These are phyloP conservation scores for Brenthis daphne DNA, from an alignment of 2,888 invertebrate genomes.

Conservation along the genomic window DNA sequence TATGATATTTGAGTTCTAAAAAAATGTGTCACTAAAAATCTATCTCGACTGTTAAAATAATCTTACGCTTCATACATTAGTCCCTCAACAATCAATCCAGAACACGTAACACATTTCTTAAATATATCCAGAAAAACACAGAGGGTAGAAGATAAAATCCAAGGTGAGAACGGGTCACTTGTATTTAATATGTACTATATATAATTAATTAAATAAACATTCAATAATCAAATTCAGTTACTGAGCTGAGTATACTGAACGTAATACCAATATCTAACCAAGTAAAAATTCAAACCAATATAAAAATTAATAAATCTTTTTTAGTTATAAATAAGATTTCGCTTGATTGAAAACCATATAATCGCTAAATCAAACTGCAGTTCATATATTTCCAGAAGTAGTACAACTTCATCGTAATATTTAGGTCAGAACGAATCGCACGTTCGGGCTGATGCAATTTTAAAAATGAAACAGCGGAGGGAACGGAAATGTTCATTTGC, in stretches of 20 bases:
- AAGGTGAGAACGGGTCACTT: too few species aligned
- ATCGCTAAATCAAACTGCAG: slow-evolving; percentile 39
- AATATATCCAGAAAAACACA: too few species aligned
- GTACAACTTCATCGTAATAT: slow-evolving; percentile 51
- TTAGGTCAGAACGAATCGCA: slow-evolving; percentile 57
- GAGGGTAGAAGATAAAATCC: too few species aligned
- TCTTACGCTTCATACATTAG: too few species aligned
- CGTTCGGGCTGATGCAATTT: slow-evolving; percentile 55
- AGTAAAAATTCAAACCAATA: slow-evolving; percentile 5
- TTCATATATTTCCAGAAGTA: slow-evolving; percentile 39
- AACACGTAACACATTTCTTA: too few species aligned
- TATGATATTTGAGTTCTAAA: too few species aligned
- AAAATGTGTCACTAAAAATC: too few species aligned
- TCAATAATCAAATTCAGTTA: slow-evolving; percentile 2
- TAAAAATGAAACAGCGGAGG: slow-evolving; percentile 52
- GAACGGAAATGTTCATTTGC: slow-evolving; percentile 52
- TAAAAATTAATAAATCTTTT: background rate
- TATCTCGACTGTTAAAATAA: too few species aligned
- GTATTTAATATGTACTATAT: too few species aligned
- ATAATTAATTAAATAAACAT: background rate
- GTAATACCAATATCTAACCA: slow-evolving; percentile 1
- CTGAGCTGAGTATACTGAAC: background rate
- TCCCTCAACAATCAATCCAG: too few species aligned
- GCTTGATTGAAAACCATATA: slow-evolving; percentile 20
- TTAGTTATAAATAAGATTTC: slow-evolving; percentile 5